These are phyloP conservation scores for Onychorhynchus coronatus DNA, from an alignment of 2,113 vertebrate species.

Conservation along the genomic window DNA sequence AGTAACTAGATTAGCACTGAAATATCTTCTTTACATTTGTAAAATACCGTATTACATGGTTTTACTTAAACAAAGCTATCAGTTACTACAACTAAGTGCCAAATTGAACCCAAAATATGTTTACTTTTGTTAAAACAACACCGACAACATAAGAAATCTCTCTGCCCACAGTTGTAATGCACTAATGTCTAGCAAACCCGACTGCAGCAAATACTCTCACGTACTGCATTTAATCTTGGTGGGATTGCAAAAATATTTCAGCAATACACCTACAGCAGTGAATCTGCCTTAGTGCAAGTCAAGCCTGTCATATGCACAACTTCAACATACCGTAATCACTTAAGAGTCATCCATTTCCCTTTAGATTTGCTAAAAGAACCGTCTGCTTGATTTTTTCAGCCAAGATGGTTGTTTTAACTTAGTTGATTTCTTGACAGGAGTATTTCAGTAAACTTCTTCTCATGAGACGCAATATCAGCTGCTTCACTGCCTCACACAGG, in stretches of 20 bases:
- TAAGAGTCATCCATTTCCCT: background rate
- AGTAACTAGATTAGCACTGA: background rate
- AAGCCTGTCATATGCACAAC: background rate
- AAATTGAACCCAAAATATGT: background rate
- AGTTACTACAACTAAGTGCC: background rate
- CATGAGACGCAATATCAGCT: background rate
- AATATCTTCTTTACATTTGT: background rate
- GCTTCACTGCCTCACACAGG: background rate
- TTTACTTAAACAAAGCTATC: background rate
- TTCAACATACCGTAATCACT: background rate
- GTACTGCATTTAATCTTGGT: background rate
- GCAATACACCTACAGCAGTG: background rate
- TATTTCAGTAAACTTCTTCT: background rate
- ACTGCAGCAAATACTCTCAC: background rate
- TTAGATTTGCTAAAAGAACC: background rate
- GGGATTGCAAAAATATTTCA: background rate
- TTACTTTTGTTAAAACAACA: background rate
- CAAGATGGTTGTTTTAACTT: background rate
- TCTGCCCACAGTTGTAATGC: background rate
- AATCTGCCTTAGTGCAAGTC: background rate
- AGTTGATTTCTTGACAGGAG: background rate
- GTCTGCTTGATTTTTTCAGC: background rate
- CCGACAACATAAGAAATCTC: background rate
- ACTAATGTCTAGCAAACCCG: background rate
- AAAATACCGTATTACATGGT: background rate